Base-by-base conservation (phyloP, 2,113 vertebrate genomes). In the Psittacara wagleri region DNA sequence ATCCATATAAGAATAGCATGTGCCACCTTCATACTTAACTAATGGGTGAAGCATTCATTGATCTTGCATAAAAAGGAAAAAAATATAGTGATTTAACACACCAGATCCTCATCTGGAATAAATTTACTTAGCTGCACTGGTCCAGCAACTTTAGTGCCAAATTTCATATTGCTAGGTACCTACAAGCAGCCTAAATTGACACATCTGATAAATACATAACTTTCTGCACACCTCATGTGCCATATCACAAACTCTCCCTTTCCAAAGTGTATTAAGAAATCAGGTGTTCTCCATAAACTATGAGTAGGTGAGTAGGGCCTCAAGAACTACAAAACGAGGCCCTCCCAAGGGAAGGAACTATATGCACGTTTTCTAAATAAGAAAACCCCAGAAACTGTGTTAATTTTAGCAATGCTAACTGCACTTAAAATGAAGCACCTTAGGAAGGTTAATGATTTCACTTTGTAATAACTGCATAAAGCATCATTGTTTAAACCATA, bases 371-470 rank as follows among this genome's bases (percentile, higher is more conserved):
- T 86, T 54, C 48, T 46, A 87, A 44, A 73, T 23, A 82, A 80
- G 86, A 83, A 33, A 6, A 35, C 31, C 63, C 14, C 55, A 63
- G 59, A 72, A 86, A 62, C 7, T 49, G n/a, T 79, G 73, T 77
- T 81, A 41, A 77, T 96, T 94, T 92, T 80, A 88, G 79, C 81
- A 83, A 59, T 12, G 90, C 39, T 85, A 77, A 69, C 46, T 68
- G 23, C 80, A 27, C 74, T 87, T 91, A 84, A 44, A 91, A 92
- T 41, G 11, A 88, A 75, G n/a, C 66, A 31, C 28, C 25, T 37
- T 61, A 18, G 25, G 35, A 90, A 94, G n/a, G 24, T 62, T 89
- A 79, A 93, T 66, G 31, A 82, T 73, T 94, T 81, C 17, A 59
- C 39, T 81, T 90, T 33, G 7, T 55, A 86, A 92, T 27, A 35